Base-by-base conservation (phyloP, 2,888 invertebrate genomes). In the Linnaemya vulpina region DNA sequence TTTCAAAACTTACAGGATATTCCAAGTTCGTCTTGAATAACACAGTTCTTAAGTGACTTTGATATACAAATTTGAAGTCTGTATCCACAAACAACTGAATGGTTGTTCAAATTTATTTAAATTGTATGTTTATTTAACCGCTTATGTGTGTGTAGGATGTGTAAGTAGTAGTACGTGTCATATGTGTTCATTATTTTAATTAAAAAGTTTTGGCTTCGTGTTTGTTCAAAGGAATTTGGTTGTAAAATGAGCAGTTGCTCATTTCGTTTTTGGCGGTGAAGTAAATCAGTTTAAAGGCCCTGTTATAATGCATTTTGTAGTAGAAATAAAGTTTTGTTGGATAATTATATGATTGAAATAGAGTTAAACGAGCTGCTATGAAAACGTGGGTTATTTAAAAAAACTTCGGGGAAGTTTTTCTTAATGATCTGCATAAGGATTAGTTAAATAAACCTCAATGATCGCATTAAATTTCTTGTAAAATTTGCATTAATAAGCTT, bases 151-250 rank as follows among this genome's bases (percentile, higher is more conserved):
- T 13, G 3, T 43, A 43, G 43, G 5, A 43, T 3, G 15, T 43
- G 15, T 17, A 70, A 15, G 40, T 40, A 53, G 55, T 15, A 25
- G 10, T 10, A 17, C 8, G n/a, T 25, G 1, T 51, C 35, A 8
- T 13, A n/a, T 70, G 22, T 43, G 7, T 81, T 81, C 40, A 62
- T 60, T 68, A 46, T 55, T 53, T 75, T 75, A 81, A 81, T 81
- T 75, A 75, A 75, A 80, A 81, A 81, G 62, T 81, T 81, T 30
- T 49, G 30, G 62, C 11, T 65, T 53, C 5, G 15, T 80, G 51
- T 80, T 58, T 74, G 30, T 11, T 43, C 51, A 75, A 53, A 70
- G 68, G 22, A 49, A 49, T 49, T 49, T 51, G 7, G 1, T 51
- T 46, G 3, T 5, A 30, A 30, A 3, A 49, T 49, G 17, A 17